These are phyloP conservation scores for Tetranychus piercei DNA, from an alignment of 2,888 invertebrate species.

Conservation along the genomic window DNA sequence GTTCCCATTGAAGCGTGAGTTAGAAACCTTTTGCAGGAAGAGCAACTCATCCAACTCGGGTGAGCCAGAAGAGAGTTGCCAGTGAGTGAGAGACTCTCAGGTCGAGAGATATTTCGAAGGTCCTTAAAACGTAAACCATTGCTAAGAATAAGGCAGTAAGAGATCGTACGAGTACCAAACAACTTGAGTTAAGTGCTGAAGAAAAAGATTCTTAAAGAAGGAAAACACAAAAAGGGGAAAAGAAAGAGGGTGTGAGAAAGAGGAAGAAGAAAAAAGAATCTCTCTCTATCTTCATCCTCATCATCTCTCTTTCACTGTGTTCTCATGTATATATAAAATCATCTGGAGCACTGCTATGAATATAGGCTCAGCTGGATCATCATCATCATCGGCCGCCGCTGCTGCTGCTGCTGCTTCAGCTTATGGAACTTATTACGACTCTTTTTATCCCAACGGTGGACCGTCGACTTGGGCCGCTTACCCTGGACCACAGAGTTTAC, in stretches of 20 bases:
- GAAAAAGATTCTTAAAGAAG: neutral
- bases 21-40: too few species aligned
- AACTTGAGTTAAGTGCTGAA: too few species aligned
- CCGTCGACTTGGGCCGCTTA: conserved; percentile 14
- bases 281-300: too few species aligned
- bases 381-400: conserved; percentile 1
- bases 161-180: too few species aligned
- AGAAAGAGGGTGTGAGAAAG: neutral
- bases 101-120: too few species aligned
- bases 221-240: neutral
- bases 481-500: conserved; percentile 9
- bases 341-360: conserved; percentile 13
- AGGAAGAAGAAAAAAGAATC: neutral
- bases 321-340: neutral
- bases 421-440: conserved; percentile 20
- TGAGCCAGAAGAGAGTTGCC: too few species aligned
- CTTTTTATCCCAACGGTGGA: conserved; percentile 18
- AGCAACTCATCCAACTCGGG: too few species aligned
- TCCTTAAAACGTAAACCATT: too few species aligned
- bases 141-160: too few species aligned
- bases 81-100: too few species aligned
- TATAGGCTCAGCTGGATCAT: conserved; percentile 19
- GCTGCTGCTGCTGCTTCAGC: conserved; percentile 3
- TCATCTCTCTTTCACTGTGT: neutral
- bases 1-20: too few species aligned